These are phyloP conservation scores for Karalla daura DNA, from an alignment of 2,797 vertebrate genomes.

Conservation along the genomic window DNA sequence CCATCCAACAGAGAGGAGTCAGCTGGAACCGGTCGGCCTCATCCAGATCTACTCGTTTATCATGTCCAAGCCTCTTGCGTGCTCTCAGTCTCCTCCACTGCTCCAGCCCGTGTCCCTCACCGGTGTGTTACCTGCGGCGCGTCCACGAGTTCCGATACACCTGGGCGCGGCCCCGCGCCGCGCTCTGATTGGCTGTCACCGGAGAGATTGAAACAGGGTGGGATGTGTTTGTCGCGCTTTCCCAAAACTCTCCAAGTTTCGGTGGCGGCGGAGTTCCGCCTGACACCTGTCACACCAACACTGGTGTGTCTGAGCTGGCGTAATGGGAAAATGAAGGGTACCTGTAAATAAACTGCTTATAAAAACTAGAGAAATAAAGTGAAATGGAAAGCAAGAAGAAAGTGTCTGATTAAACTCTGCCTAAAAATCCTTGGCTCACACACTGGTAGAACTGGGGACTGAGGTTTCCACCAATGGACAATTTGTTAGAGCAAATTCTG, in stretches of 20 bases:
- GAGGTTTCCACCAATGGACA: no score
- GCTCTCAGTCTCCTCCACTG: conserved; percentile 11
- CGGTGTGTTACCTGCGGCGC: conserved; percentile 56
- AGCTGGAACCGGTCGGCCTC: no score
- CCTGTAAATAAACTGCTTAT: no score
- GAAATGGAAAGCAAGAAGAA: no score
- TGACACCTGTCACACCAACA: neutral
- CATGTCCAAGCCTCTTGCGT: no score
- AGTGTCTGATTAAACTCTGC: no score
- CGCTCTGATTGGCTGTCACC: conserved; percentile 60
- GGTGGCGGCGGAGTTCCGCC: conserved; percentile 35
- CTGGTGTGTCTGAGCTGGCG: neutral
- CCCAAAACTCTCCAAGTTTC: conserved; percentile 54
- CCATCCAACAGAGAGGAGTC: conserved; percentile 8
- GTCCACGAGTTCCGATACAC: conserved; percentile 53
- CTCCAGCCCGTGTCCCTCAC: conserved; percentile 38
- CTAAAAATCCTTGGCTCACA: no score
- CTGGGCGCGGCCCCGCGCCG: conserved; percentile 45
- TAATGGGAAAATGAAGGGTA: no score
- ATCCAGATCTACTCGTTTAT: no score
- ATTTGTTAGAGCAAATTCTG: no score
- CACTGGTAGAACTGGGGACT: no score
- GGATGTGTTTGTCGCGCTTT: conserved; percentile 11
- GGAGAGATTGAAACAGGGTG: conserved; percentile 5
- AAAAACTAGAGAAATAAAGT: no score